These are phyloP conservation scores for Drosophila niveifrons DNA, from an alignment of 2,888 invertebrate genomes.

Conservation along the genomic window DNA sequence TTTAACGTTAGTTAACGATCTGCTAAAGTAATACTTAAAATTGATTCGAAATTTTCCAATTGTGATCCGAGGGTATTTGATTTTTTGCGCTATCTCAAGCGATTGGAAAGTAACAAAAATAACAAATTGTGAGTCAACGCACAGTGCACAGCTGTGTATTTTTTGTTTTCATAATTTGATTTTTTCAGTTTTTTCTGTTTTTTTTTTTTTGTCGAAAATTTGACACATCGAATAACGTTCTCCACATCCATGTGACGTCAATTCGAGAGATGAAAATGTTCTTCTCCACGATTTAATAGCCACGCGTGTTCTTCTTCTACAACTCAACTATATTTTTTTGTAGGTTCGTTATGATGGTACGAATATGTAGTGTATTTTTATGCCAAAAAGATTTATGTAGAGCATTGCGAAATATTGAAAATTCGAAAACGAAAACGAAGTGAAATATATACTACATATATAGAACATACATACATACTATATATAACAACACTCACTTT, in stretches of 20 bases:
- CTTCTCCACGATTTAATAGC: conserved; percentile 22
- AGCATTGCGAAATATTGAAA: conserved; percentile 18
- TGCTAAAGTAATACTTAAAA: too few relatives aligned
- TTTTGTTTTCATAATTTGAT: conserved; percentile 17
- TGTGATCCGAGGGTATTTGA: neutral
- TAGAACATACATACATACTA: too few relatives aligned
- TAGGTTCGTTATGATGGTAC: neutral
- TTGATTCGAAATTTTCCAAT: too few relatives aligned
- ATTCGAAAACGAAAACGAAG: conserved; percentile 6
- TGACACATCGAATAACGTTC: conserved; percentile 19
- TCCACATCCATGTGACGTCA: conserved; percentile 37
- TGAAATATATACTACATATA: conserved; percentile 3
- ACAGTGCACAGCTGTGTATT: conserved; percentile 22
- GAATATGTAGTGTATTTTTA: conserved; percentile 7
- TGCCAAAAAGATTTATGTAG: conserved; percentile 30
- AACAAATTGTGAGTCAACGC: conserved; percentile 30
- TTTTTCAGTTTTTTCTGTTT: too few relatives aligned
- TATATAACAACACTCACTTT: neutral
- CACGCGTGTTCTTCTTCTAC: conserved; percentile 25
- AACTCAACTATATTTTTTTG: neutral
- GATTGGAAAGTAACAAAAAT: conserved; percentile 8
- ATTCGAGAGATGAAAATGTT: conserved; percentile 16
- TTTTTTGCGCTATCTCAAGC: neutral
- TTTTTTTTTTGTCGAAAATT: conserved; percentile 12
- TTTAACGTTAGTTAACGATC: too few relatives aligned